Conservation (phyloP, 2,113 vertebrate species). For the Mus musculus region GRCm39 chr16:57094001-57094500, state of each 20-base stretch:
- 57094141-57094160: background rate
- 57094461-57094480: constrained; percentile 31
- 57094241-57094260: background rate
- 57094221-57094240: background rate
- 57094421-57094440: constrained; percentile 23
- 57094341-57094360: constrained; percentile 27
- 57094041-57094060: too few species aligned
- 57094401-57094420: background rate
- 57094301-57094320: constrained; percentile 45
- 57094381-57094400: constrained; percentile 20
- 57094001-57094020: too few species aligned
- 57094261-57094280: background rate
- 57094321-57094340: background rate
- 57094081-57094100: too few species aligned
- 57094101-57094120: background rate
- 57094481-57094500: constrained; percentile 20
- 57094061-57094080: too few species aligned
- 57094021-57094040: too few species aligned
- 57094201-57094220: background rate
- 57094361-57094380: constrained; percentile 31
- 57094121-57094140: too few species aligned
- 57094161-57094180: background rate
- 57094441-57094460: constrained; percentile 37
- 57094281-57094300: background rate
- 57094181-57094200: background rate